Conservation (phyloP, 2,113 vertebrate species). For the Pongo pygmaeus region DNA sequence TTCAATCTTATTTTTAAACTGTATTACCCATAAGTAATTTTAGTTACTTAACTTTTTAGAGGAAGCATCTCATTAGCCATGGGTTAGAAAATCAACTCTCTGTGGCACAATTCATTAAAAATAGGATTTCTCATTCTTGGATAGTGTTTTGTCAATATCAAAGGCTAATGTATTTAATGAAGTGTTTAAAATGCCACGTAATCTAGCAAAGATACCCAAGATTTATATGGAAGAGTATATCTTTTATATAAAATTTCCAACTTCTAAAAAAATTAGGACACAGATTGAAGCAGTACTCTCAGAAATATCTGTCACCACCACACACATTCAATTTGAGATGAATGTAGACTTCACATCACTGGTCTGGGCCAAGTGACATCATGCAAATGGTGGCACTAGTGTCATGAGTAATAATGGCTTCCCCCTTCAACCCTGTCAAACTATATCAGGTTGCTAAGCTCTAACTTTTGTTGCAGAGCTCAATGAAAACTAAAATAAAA, state of each 20-base stretch:
- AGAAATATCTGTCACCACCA: background rate
- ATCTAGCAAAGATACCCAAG: background rate
- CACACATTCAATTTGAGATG: background rate
- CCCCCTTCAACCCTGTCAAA: slow-evolving; percentile 48
- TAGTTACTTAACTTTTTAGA: slow-evolving; percentile 25
- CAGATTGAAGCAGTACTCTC: background rate
- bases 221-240: background rate
- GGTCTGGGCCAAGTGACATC: background rate
- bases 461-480: slow-evolving; percentile 4
- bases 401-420: slow-evolving; percentile 43
- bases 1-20: background rate
- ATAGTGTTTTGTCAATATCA: background rate
- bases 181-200: background rate
- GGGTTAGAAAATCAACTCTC: background rate
- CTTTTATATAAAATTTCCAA: background rate
- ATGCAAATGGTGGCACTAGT: slow-evolving; percentile 30
- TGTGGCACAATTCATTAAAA: background rate
- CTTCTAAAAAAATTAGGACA: slow-evolving; percentile 35
- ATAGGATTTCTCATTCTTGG: background rate
- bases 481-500: slow-evolving; percentile 14
- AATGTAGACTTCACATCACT: background rate
- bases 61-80: background rate
- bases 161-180: background rate
- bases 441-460: slow-evolving; percentile 28
- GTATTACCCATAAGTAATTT: background rate